Conservation (phyloP, 2,797 vertebrate genomes). For the Numenius phaeopus region DNA sequence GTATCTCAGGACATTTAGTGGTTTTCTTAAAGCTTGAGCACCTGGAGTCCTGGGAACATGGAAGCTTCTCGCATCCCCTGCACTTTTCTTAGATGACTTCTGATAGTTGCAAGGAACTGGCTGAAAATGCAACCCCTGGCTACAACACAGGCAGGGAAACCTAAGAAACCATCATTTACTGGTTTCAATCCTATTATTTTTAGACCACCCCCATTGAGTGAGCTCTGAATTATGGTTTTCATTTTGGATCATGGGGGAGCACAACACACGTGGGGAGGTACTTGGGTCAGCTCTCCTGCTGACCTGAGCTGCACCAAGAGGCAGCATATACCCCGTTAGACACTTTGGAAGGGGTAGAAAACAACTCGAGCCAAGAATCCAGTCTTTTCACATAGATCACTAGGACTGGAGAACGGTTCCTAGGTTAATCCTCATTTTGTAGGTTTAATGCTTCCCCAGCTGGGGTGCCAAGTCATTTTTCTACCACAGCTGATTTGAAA, state of each 20-base stretch:
- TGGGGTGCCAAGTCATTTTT: background rate
- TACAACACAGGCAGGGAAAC: rapidly evolving
- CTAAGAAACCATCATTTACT: background rate
- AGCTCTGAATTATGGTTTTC: background rate
- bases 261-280: rapidly evolving
- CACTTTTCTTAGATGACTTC: background rate
- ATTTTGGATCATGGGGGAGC: background rate
- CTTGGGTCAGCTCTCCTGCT: background rate
- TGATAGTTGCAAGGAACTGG: background rate
- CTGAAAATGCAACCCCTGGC: background rate
- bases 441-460: slow-evolving; percentile 2
- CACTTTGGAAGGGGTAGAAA: background rate
- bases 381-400: background rate
- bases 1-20: background rate
- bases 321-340: rapidly evolving
- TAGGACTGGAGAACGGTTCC: background rate
- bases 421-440: background rate
- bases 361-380: background rate
- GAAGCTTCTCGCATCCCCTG: background rate
- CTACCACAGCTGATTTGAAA: background rate
- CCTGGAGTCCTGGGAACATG: background rate
- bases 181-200: slow-evolving; percentile 18
- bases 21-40: background rate
- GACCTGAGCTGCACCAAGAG: background rate
- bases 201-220: background rate